Conservation (phyloP, 2,888 invertebrate species). For the Scaptomyza cyrtandrae region DNA sequence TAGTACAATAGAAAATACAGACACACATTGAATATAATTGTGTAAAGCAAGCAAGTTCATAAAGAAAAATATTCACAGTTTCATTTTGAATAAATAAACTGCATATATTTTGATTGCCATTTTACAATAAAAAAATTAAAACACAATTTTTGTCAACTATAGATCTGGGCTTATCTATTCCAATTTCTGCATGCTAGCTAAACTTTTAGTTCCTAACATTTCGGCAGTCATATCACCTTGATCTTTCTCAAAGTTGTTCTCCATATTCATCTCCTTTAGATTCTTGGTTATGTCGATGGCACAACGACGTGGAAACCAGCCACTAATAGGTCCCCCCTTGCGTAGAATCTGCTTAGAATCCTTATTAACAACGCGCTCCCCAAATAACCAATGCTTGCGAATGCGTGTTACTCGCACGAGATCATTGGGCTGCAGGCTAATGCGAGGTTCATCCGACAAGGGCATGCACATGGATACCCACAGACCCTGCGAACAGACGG, state of each 20-base stretch:
- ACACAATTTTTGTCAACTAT: neutral
- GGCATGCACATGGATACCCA: conserved; percentile 89
- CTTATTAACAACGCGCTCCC: conserved; percentile 86
- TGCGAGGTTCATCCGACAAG: conserved; percentile 93
- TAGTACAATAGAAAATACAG: neutral
- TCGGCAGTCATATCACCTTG: neutral
- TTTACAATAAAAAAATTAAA: neutral
- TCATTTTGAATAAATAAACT: neutral
- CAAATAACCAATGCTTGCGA: conserved; percentile 95
- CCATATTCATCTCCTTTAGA: neutral
- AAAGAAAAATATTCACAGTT: neutral
- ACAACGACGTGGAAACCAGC: conserved; percentile 95
- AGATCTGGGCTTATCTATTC: neutral
- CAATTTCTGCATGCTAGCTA: neutral
- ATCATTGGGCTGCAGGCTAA: conserved; percentile 89
- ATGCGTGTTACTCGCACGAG: conserved; percentile 92
- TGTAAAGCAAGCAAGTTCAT: neutral
- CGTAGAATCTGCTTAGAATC: conserved; percentile 8
- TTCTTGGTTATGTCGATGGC: conserved; percentile 87
- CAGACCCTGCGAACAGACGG: conserved; percentile 88
- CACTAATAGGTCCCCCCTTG: conserved; percentile 85
- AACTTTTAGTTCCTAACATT: neutral
- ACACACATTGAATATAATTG: neutral
- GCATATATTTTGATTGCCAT: neutral
- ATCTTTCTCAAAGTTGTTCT: neutral